Percentiles rank a stretch among this genome's conserved stretches.
Conservation (phyloP, 2,888 invertebrate species). For the Melieria crassipennis region DNA sequence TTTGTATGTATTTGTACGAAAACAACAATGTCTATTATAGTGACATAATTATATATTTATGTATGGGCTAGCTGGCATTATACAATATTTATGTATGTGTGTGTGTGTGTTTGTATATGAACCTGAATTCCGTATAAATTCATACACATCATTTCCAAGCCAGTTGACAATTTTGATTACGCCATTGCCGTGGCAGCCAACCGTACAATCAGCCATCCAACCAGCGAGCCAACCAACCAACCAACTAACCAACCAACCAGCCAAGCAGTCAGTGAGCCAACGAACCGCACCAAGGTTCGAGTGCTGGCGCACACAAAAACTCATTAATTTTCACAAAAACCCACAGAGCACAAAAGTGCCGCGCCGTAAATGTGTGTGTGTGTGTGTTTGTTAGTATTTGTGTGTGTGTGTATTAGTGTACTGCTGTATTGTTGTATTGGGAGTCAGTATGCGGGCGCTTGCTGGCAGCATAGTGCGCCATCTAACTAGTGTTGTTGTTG, state of each 20-base stretch:
- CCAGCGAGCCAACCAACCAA: background rate
- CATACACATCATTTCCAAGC: constrained; percentile 3
- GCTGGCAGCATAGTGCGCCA: too few species aligned
- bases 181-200: background rate
- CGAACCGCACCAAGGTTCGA: background rate
- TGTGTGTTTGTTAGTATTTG: background rate
- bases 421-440: too few species aligned
- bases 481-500: too few species aligned
- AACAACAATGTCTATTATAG: too few species aligned
- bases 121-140: background rate
- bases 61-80: too few species aligned
- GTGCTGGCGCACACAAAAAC: background rate
- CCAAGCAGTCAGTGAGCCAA: background rate
- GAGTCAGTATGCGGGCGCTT: too few species aligned
- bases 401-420: too few species aligned
- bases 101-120: background rate
- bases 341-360: background rate
- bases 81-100: background rate
- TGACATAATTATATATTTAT: too few species aligned
- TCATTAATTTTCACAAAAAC: constrained; percentile 3
- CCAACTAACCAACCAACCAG: background rate
- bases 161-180: constrained; percentile 9
- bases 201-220: background rate
- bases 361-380: constrained; percentile 1
- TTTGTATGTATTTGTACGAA: too few species aligned